A percentile compares a stretch with the other conserved stretches of the same genome.
These are phyloP conservation scores for Montipora cactus DNA, from an alignment of 64 coral and sea anemone species.

Conservation along the genomic window DNA sequence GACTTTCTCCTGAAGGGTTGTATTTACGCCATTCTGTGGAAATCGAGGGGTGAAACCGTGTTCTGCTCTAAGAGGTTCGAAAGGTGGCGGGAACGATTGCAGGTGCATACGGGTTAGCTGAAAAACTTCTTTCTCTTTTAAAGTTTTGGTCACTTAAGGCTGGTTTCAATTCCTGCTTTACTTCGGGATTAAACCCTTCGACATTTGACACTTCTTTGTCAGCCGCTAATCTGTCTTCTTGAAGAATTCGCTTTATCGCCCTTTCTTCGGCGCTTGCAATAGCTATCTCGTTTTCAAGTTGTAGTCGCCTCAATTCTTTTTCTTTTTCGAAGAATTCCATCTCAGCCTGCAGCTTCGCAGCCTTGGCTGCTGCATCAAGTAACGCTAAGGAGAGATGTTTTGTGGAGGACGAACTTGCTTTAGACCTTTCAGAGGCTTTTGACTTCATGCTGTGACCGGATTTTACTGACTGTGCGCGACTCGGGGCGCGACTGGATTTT, in stretches of 20 bases:
- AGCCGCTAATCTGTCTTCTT: background rate
- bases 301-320: constrained; percentile 30
- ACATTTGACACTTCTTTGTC: background rate
- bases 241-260: constrained; percentile 17
- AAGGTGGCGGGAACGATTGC: background rate
- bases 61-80: too few relatives aligned
- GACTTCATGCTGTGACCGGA: background rate
- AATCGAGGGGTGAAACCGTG: too few relatives aligned
- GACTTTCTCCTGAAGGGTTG: constrained; percentile 22
- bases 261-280: constrained; percentile 28
- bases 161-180: background rate
- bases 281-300: constrained; percentile 50
- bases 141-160: too few relatives aligned
- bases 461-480: too few relatives aligned
- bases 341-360: constrained; percentile 49
- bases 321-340: constrained; percentile 29
- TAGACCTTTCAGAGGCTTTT: background rate
- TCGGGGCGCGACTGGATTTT: background rate
- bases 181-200: background rate
- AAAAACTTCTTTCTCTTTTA: background rate
- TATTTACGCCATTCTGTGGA: background rate
- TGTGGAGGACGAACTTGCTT: background rate
- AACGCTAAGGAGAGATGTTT: background rate
- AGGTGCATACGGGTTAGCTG: background rate
- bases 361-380: constrained; percentile 29